Percentiles rank a stretch among this genome's conserved stretches.
Conservation (phyloP, 2,797 vertebrate genomes). For the Takifugu ocellatus region DNA sequence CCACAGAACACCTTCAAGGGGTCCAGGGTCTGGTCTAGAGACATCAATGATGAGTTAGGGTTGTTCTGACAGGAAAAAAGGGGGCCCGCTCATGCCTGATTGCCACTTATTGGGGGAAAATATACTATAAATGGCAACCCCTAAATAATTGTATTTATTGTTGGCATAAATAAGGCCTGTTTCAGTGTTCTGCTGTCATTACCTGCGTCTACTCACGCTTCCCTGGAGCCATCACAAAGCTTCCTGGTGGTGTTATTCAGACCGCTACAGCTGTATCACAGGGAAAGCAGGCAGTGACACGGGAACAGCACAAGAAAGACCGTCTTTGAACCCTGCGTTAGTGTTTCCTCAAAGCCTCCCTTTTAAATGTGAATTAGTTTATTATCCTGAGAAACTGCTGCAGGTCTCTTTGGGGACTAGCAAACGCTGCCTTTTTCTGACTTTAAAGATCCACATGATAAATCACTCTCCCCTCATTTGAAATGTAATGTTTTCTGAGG, state of each 20-base stretch:
- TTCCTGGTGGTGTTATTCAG: not conserved
- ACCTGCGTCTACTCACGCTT: not conserved
- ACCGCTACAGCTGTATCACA: not conserved
- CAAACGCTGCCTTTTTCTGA: not conserved
- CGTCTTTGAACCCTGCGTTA: not conserved
- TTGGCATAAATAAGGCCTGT: not conserved
- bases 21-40: too few species aligned
- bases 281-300: not conserved
- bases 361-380: not conserved
- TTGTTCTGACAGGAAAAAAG: too few species aligned
- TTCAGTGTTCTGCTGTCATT: not conserved
- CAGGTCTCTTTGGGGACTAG: not conserved
- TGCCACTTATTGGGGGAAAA: too few species aligned
- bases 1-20: too few species aligned
- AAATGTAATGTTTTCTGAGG: not conserved
- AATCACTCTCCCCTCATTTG: too few species aligned
- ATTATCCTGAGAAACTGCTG: not conserved
- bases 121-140: too few species aligned
- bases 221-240: not conserved
- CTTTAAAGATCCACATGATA: too few species aligned
- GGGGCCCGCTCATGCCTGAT: too few species aligned
- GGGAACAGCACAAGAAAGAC: not conserved
- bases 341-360: not conserved
- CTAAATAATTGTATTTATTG: too few species aligned
- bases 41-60: too few species aligned